Base-by-base conservation (phyloP, 2,888 invertebrate species). In the Pogonocherus hispidulus region DNA sequence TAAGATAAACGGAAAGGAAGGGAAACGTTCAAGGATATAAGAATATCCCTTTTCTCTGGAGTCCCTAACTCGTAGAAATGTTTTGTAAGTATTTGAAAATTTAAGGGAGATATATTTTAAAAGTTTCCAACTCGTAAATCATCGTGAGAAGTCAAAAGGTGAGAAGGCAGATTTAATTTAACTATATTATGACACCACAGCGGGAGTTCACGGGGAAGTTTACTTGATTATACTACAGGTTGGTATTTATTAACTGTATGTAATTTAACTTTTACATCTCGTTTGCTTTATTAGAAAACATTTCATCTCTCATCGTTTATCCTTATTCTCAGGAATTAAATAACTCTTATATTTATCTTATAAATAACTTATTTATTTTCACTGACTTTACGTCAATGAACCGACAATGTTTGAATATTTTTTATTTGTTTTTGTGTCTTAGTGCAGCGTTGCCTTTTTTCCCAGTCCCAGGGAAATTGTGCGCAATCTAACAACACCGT, bases 121-220 rank as follows among this genome's bases (percentile, higher is more conserved):
- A 79, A 82, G 78, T 80, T 82, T 72, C 73, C 68, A 66, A 77
- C 74, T 76, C 78, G 77, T 82, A 82, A 82, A 82, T 82, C 82
- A 83, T 82, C 80, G 80, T 81, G 81, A 75, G 80, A 81, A 82
- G 81, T 82, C 79, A 80, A 80, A 75, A 76, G 74, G 81, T 80
- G 81, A 80, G 78, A 78, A 78, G 75, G 75, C 76, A 79, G 81
- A 81, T 82, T 83, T 82, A 82, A 82, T 82, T 82, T 81, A 79
- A 82, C 79, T 82, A 80, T 75, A 79, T 79, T 79, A 79, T 78
- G 75, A 72, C 75, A 68, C 67, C 66, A 66, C 66, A 63, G 66
- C 55, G n/a, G 59, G 64, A 62, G 59, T 44, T 56, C 37, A 20
- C 54, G 23, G 41, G 65, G 54, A 56, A 69, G 66, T 70, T 66